These are phyloP conservation scores for Orthosia incerta DNA, from an alignment of 2,888 invertebrate species.

Conservation along the genomic window DNA sequence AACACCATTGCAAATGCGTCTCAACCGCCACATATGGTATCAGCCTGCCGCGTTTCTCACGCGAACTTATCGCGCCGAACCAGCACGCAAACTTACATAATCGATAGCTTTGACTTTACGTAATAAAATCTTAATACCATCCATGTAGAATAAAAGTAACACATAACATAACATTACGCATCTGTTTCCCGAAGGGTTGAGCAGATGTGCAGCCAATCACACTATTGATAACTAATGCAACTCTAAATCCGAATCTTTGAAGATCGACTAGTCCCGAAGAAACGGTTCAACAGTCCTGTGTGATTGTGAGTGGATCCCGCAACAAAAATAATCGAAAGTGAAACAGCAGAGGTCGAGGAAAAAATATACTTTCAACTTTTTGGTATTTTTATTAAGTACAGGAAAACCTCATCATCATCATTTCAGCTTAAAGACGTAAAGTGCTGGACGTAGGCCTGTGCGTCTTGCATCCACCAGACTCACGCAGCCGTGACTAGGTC, in stretches of 20 bases:
- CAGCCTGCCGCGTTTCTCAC: constrained; percentile 56
- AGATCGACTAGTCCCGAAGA: too few relatives aligned
- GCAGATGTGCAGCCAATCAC: background rate
- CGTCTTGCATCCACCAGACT: too few relatives aligned
- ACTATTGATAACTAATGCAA: background rate
- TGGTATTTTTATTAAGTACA: too few relatives aligned
- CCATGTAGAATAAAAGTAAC: constrained; percentile 3
- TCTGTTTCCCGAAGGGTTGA: background rate
- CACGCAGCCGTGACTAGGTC: too few relatives aligned
- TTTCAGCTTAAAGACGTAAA: too few relatives aligned
- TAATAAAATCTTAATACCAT: constrained; percentile 22
- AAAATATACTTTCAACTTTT: too few relatives aligned
- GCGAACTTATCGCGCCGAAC: constrained; percentile 53
- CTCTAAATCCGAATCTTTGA: background rate
- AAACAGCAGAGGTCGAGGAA: too few relatives aligned
- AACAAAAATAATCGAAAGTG: too few relatives aligned
- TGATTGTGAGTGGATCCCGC: too few relatives aligned
- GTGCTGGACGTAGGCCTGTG: too few relatives aligned
- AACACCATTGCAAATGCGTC: constrained; percentile 11
- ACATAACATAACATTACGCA: background rate
- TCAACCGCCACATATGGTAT: constrained; percentile 3
- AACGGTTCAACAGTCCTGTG: too few relatives aligned
- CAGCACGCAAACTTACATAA: constrained; percentile 66
- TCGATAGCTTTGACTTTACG: constrained; percentile 62
- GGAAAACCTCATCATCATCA: too few relatives aligned